A percentile compares a stretch with the other conserved stretches of the same genome.
phyloP scores from a whole-genome alignment of 2,113 vertebrate genomes.

The Oriolus oriolus region DNA sequence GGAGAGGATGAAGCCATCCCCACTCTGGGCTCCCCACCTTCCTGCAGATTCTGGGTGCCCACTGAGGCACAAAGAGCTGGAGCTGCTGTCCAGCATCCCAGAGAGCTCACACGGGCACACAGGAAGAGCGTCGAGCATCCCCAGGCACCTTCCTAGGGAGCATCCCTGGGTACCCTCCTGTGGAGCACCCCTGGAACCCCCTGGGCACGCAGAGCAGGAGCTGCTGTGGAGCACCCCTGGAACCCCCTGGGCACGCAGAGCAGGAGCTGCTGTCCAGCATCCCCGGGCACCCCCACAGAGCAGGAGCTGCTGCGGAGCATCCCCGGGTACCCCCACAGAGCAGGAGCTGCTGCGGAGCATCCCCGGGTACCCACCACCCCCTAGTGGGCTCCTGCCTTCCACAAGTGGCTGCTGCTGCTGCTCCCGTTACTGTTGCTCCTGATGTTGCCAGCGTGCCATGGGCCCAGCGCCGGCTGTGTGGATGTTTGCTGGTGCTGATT shows the following conservation, averaged over 20 bases:
- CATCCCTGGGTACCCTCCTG: not conserved
- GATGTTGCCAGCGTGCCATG: not conserved
- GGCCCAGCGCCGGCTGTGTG: not conserved
- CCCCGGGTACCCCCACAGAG: not conserved
- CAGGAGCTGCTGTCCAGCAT: not conserved
- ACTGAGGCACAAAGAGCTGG: not conserved
- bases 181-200: no score
- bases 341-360: not conserved
- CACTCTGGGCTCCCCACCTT: not conserved
- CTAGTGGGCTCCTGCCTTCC: not conserved
- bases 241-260: not conserved
- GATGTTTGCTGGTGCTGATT: not conserved
- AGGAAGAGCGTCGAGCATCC: not conserved
- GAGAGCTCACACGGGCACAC: not conserved
- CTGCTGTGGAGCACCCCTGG: not conserved
- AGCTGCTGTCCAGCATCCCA: not conserved
- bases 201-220: not conserved
- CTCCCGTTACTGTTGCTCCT: not conserved
- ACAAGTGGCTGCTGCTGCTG: not conserved
- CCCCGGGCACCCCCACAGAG: not conserved
- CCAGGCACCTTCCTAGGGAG: not conserved
- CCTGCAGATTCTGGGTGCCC: not conserved
- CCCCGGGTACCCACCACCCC: conserved; percentile 28
- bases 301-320: not conserved
- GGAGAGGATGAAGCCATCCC: not conserved